A percentile compares a stretch with the other conserved stretches of the same genome.
phyloP scores from a whole-genome alignment of 2,797 vertebrate species.

The Coracias cyanogaster region DNA sequence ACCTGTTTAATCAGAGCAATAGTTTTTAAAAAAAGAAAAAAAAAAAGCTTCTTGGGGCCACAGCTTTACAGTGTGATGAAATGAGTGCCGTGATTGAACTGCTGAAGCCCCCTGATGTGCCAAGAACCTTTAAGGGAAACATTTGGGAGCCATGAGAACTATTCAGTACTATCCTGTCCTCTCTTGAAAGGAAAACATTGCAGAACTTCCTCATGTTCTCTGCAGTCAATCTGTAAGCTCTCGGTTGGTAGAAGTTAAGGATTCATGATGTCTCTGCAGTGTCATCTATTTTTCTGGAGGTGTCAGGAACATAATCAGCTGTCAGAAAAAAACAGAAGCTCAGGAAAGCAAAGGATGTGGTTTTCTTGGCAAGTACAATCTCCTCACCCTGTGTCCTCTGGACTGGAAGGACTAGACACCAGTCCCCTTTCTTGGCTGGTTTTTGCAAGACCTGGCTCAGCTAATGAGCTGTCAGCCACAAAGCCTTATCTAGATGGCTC shows the following conservation, averaged over 20 bases:
- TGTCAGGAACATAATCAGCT: neutral
- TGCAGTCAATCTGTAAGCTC: neutral
- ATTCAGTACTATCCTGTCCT: neutral
- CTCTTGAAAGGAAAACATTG: neutral
- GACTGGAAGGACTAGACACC: neutral
- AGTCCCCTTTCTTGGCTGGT: neutral
- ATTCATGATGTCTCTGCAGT: neutral
- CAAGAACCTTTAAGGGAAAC: neutral
- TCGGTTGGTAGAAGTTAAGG: neutral
- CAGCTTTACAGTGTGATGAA: neutral
- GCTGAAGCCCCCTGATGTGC: neutral
- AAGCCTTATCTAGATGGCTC: neutral
- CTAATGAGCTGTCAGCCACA: neutral
- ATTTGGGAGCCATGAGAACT: neutral
- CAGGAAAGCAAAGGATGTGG: neutral
- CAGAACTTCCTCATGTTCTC: neutral
- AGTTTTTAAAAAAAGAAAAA: neutral
- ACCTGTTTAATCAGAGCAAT: neutral
- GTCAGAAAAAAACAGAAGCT: neutral
- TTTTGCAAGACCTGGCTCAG: neutral
- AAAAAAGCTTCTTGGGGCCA: neutral
- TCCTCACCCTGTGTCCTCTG: neutral
- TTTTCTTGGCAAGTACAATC: neutral
- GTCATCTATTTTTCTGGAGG: neutral
- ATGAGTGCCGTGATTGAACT: neutral